These are phyloP conservation scores for Triops longicaudatus DNA, from an alignment of 1,140 invertebrate genomes.

Conservation along the genomic window DNA sequence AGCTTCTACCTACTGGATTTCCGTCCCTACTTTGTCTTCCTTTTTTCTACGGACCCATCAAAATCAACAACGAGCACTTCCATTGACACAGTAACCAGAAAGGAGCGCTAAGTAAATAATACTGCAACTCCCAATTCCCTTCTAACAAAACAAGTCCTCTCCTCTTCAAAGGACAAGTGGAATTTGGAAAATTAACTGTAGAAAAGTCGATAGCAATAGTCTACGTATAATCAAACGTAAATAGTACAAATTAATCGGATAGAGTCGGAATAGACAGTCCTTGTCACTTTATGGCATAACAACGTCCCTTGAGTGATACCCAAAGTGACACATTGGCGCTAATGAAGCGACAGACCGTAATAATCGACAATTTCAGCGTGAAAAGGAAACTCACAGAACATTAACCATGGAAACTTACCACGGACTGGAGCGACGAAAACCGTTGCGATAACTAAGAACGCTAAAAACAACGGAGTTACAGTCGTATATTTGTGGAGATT, in stretches of 20 bases:
- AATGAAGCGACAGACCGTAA: neutral
- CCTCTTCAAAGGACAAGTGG: neutral
- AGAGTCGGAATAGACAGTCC: no score
- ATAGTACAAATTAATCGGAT: no score
- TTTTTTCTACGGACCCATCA: neutral
- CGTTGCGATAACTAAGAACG: neutral
- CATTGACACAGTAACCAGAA: neutral
- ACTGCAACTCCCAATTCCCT: neutral
- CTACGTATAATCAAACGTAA: no score
- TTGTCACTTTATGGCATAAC: neutral
- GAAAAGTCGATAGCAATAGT: no score
- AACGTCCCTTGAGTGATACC: neutral
- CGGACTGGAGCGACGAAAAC: neutral
- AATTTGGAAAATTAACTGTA: no score
- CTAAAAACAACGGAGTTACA: neutral
- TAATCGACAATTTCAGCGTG: no score
- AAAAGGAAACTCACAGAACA: no score
- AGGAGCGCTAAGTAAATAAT: neutral
- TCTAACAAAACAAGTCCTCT: neutral
- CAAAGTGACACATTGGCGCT: neutral
- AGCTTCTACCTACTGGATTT: neutral
- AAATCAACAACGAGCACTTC: slow-evolving; percentile 1
- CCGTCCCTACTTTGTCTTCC: neutral
- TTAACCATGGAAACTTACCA: neutral
- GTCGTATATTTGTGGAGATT: neutral